A percentile compares a stretch with the other conserved stretches of the same genome.
Conservation (phyloP, 2,797 vertebrate genomes). For the Sebastes hopkinsi region DNA sequence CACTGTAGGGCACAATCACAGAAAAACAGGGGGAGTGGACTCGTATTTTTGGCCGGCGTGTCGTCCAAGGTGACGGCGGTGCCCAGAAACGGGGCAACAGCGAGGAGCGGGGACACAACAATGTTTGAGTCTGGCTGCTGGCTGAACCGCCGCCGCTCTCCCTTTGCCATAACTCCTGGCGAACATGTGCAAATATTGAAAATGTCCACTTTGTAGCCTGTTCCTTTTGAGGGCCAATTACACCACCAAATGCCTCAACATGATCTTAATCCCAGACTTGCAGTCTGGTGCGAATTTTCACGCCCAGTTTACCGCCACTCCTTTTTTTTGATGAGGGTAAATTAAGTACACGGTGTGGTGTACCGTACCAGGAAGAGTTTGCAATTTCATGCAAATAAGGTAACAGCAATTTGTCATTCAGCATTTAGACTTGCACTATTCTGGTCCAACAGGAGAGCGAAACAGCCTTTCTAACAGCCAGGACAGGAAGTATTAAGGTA, state of each 20-base stretch:
- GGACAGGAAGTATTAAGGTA: slow-evolving; percentile 13
- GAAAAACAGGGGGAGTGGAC: slow-evolving; percentile 21
- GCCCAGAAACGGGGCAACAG: slow-evolving; percentile 35
- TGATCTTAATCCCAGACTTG: slow-evolving; percentile 1
- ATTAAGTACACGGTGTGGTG: not conserved
- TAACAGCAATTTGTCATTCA: slow-evolving; percentile 24
- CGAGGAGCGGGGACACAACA: not conserved
- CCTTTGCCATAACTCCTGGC: slow-evolving; percentile 32
- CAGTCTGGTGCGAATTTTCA: not conserved
- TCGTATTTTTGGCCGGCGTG: slow-evolving; percentile 21
- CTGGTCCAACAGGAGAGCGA: not conserved
- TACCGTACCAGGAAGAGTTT: not conserved
- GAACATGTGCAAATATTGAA: slow-evolving; percentile 2
- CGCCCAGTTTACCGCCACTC: not conserved
- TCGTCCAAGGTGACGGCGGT: slow-evolving; percentile 16
- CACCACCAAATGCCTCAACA: slow-evolving; percentile 25
- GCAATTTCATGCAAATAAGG: slow-evolving; percentile 46
- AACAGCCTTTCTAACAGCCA: not conserved
- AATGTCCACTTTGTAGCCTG: not conserved
- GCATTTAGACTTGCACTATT: not conserved
- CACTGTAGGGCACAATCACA: slow-evolving; percentile 34
- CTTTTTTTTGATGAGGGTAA: not conserved
- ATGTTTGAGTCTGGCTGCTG: slow-evolving; percentile 36
- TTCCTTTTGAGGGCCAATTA: slow-evolving; percentile 8
- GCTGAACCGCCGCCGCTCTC: not conserved